Evolutionary conservation across 1,140 invertebrate genomes (phyloP).

Genomic region (Drosophila persimilis): DNA sequence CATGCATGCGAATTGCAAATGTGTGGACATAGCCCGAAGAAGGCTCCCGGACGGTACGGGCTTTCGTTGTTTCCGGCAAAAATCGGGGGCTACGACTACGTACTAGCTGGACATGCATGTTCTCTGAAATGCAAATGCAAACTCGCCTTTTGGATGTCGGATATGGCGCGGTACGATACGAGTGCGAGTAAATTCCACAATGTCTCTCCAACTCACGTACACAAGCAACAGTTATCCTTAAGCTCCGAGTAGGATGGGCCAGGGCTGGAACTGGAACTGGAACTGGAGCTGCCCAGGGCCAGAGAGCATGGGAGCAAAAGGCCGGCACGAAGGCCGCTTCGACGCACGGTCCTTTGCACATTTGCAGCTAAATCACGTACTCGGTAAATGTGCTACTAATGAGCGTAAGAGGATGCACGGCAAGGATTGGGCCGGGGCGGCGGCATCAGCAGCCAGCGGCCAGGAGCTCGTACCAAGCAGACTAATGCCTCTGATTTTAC

Average conservation of each 20-base stretch:
- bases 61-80: too few relatives aligned
- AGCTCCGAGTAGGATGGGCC: slow-evolving; percentile 10
- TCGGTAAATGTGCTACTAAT: slow-evolving; percentile 77
- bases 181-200: slow-evolving; percentile 39
- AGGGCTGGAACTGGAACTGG: too few relatives aligned
- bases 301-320: too few relatives aligned
- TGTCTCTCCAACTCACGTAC: slow-evolving; percentile 21
- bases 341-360: slow-evolving; percentile 52
- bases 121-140: slow-evolving; percentile 58
- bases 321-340: not conserved
- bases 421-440: not conserved
- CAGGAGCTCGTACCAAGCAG: slow-evolving; percentile 20
- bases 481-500: slow-evolving; percentile 75
- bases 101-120: slow-evolving; percentile 15
- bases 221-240: slow-evolving; percentile 65
- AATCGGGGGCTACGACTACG: too few relatives aligned
- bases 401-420: slow-evolving; percentile 57
- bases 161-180: not conserved
- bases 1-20: too few relatives aligned
- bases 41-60: too few relatives aligned
- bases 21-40: too few relatives aligned
- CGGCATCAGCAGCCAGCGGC: slow-evolving; percentile 2
- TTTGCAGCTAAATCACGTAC: slow-evolving; percentile 80
- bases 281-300: too few relatives aligned
- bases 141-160: too few relatives aligned